Conservation (phyloP, 2,888 invertebrate species). For the Chymomyza fuscimana region DNA sequence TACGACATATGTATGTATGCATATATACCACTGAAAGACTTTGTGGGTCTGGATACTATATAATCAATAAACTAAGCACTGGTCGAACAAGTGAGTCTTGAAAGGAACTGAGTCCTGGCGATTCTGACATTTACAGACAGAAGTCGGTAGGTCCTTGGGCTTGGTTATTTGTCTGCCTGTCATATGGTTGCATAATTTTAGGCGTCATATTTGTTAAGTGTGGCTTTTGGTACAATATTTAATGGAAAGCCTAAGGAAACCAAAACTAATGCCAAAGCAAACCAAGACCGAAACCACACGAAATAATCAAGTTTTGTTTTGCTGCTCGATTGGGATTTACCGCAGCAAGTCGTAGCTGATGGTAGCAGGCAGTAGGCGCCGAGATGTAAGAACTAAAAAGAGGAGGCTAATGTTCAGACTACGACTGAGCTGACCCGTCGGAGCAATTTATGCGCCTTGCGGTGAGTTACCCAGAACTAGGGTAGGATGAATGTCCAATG, state of each 20-base stretch:
- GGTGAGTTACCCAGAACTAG: background rate
- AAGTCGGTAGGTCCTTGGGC: background rate
- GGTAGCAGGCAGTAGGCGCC: background rate
- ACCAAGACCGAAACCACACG: slow-evolving; percentile 57
- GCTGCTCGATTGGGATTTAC: slow-evolving; percentile 78
- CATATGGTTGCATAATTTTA: slow-evolving; percentile 52
- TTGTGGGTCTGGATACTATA: background rate
- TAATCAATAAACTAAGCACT: slow-evolving; percentile 37
- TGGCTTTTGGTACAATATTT: slow-evolving; percentile 57
- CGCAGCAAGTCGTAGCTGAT: slow-evolving; percentile 45
- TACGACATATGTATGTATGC: background rate
- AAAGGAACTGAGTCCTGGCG: background rate
- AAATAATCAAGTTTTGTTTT: slow-evolving; percentile 79
- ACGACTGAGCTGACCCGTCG: slow-evolving; percentile 58
- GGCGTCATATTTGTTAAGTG: slow-evolving; percentile 64
- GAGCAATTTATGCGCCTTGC: slow-evolving; percentile 72
- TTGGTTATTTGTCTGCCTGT: background rate
- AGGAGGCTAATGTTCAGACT: background rate
- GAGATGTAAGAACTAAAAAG: background rate
- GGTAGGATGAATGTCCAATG: slow-evolving; percentile 3
- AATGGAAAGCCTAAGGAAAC: slow-evolving; percentile 44
- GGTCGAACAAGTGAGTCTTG: background rate
- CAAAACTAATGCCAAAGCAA: slow-evolving; percentile 12
- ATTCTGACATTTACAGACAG: slow-evolving; percentile 4
- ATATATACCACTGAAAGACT: no score